A percentile compares a stretch with the other conserved stretches of the same genome.
Conservation (phyloP, 2,113 vertebrate species). For the Myrmecobius fasciatus region DNA sequence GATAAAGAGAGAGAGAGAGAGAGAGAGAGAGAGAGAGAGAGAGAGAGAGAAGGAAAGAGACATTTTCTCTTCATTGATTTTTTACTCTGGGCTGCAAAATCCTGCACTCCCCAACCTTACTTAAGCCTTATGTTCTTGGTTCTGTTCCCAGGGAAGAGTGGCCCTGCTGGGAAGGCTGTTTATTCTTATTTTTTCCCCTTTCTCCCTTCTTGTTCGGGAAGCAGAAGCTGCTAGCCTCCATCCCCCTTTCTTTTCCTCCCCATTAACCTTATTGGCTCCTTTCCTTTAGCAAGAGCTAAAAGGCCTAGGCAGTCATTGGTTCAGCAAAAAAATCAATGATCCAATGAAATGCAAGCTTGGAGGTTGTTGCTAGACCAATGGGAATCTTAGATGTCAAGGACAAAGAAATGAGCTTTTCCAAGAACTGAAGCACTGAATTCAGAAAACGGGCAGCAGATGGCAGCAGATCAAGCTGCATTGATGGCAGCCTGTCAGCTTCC, state of each 20-base stretch:
- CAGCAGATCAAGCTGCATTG: constrained; percentile 58
- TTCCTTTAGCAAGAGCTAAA: constrained; percentile 71
- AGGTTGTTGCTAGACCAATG: constrained; percentile 69
- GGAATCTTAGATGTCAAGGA: background rate
- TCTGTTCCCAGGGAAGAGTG: constrained; percentile 16
- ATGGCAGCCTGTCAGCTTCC: background rate
- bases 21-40: too few relatives aligned
- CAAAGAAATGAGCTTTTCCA: background rate
- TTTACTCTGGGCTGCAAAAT: background rate
- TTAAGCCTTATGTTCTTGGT: constrained; percentile 31
- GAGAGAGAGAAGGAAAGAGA: too few relatives aligned
- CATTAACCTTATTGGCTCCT: constrained; percentile 53
- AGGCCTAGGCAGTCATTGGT: constrained; percentile 14
- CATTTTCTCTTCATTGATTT: background rate
- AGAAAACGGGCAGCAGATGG: constrained; percentile 62
- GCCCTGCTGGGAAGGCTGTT: background rate
- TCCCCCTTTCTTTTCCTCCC: constrained; percentile 52
- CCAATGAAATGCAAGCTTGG: constrained; percentile 70
- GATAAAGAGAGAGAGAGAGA: too few relatives aligned
- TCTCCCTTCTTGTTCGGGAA: constrained; percentile 41
- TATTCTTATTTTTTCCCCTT: constrained; percentile 45
- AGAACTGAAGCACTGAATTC: constrained; percentile 44
- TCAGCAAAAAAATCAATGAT: constrained; percentile 47
- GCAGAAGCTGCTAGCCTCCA: constrained; percentile 21
- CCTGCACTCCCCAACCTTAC: background rate